Evolutionary conservation across 2,113 vertebrate genomes (phyloP).

Genomic region (Clarias macrocephalus): DNA sequence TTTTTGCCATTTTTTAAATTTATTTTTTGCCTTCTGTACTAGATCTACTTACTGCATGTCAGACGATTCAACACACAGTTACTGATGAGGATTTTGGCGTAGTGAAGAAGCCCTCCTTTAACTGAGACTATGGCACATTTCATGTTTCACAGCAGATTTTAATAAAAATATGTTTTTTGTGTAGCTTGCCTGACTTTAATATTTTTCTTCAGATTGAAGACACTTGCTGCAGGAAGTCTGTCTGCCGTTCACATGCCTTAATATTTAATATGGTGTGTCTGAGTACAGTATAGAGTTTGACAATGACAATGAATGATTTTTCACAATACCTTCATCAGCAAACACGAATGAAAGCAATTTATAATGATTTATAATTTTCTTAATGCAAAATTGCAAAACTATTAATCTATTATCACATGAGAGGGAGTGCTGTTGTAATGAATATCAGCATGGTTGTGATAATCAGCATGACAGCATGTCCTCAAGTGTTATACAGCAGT

Average conservation of each 20-base stretch:
- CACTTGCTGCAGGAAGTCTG: conserved; percentile 23
- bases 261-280: conserved; percentile 29
- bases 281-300: no score
- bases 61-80: background rate
- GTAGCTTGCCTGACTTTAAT: conserved; percentile 55
- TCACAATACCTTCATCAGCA: no score
- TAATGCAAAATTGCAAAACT: no score
- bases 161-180: conserved; percentile 57
- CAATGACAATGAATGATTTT: no score
- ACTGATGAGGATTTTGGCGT: conserved; percentile 2
- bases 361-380: no score
- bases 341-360: no score
- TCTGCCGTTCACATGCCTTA: conserved; percentile 53
- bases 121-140: conserved; percentile 32
- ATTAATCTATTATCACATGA: no score
- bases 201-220: conserved; percentile 63
- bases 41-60: background rate
- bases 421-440: no score
- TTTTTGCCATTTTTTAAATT: background rate
- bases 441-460: no score
- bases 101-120: background rate
- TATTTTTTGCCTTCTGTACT: background rate
- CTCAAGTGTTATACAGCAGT: no score
- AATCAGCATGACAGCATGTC: no score
- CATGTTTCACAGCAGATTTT: conserved; percentile 22